These are phyloP conservation scores for Silurus aristotelis DNA, from an alignment of 2,797 vertebrate species.

Conservation along the genomic window DNA sequence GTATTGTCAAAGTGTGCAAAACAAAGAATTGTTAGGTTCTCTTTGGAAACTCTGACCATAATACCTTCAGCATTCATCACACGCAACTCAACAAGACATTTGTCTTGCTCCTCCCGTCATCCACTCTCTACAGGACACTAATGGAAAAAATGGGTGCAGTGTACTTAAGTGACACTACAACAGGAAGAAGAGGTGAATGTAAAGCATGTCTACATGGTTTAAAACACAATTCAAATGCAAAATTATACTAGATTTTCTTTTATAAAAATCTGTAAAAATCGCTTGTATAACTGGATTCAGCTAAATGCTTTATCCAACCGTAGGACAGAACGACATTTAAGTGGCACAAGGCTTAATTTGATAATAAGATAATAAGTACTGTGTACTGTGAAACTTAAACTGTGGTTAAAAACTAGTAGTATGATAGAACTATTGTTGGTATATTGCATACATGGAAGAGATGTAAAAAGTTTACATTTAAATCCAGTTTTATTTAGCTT, in stretches of 20 bases:
- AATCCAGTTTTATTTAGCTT: no score
- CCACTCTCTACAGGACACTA: constrained; percentile 14
- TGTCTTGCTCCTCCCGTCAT: constrained; percentile 9
- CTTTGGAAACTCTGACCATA: constrained; percentile 32
- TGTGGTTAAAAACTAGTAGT: neutral
- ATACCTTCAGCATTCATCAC: constrained; percentile 40
- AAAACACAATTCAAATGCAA: neutral
- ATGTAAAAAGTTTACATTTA: no score
- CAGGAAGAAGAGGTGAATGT: neutral
- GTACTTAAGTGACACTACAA: neutral
- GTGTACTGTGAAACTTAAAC: neutral
- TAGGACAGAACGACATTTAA: neutral
- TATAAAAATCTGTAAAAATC: neutral
- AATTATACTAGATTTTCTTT: neutral
- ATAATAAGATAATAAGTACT: neutral
- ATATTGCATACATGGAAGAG: neutral
- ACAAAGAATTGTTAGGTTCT: neutral
- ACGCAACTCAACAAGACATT: constrained; percentile 28
- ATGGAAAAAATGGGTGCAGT: constrained; percentile 13
- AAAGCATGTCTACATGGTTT: constrained; percentile 25
- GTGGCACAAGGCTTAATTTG: neutral
- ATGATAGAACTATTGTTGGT: neutral
- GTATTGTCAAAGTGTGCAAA: neutral
- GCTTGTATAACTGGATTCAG: neutral
- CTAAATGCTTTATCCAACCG: neutral